Percentiles rank a stretch among this genome's conserved stretches.
Evolutionary conservation across 2,797 vertebrate genomes (phyloP).

Genomic region (Hydrocynus forskahlii): DNA sequence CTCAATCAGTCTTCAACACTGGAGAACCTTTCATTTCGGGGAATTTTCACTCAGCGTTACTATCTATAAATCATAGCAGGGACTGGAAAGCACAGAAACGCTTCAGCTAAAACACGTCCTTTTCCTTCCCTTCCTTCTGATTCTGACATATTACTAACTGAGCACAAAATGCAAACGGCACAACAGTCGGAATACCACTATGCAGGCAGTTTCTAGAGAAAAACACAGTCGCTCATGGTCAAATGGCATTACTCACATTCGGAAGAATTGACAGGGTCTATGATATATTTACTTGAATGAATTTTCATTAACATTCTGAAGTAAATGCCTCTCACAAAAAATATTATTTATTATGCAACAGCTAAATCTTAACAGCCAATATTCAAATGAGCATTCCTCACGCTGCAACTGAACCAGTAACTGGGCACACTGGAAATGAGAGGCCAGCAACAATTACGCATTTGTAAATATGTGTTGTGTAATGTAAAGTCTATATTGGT

Average conservation of each 20-base stretch:
- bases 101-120: neutral
- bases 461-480: neutral
- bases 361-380: too few species aligned
- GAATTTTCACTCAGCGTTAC: conserved; percentile 1
- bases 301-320: neutral
- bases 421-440: neutral
- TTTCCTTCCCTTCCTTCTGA: too few species aligned
- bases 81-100: neutral
- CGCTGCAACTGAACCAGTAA: neutral
- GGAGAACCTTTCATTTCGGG: neutral
- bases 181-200: too few species aligned
- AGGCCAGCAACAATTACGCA: neutral
- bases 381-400: neutral
- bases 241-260: neutral
- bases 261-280: neutral
- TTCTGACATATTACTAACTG: neutral
- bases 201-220: neutral
- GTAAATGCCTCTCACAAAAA: neutral
- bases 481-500: neutral
- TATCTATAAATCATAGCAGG: neutral
- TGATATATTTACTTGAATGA: conserved; percentile 3
- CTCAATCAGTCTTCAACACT: conserved; percentile 28
- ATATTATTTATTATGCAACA: neutral
- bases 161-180: neutral
- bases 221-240: neutral